Base-by-base conservation (phyloP, 2,797 vertebrate species). In the Orientallactaga sibirica region DNA sequence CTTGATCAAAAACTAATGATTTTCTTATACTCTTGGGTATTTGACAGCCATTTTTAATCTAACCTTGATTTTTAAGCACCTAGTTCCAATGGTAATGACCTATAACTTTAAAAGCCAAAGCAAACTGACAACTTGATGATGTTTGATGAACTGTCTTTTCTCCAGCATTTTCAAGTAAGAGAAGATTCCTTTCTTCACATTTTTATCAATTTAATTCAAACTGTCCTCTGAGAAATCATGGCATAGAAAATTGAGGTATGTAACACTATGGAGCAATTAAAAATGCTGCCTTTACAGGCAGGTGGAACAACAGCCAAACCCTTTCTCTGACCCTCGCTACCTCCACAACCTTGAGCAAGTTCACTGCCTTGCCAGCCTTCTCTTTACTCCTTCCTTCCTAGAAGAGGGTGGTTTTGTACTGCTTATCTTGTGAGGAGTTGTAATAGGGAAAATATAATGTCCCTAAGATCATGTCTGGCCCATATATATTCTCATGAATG, bases 11-110 rank as follows among this genome's bases (percentile, higher is more conserved):
- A 83, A 48, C 27, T 71, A 83, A 70, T 43, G 66, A 9, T 82
- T 87, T 94, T 90, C 88, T 93, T 71, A 84, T 88, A 86, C 82
- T 77, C 58, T 55, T 27, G 24, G 41, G 37, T 78, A 70, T 86
- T 52, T 83, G 68, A 75, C 48, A 81, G 75, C 27, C 43, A 41
- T 77, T 90, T 87, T 89, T 81, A 70, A 85, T 90, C 48, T 70
- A 58, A 37, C 14, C 55, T 41, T 70, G 29, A 80, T 94, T 92
- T 88, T n/a, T 1, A 86, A 41, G 79, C 33, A 48, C 52, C 58
- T 18, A 9, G 48, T 22, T 92, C 22, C 64, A 90, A 18, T 3
- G 25, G 33, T 55, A 66, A 64, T 15, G 3, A 43, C 61, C 58
- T 85, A 3, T 55, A 74, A 88, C 27, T 70, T 82, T 66, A 92